Percentiles rank a stretch among this genome's conserved stretches.
These are phyloP conservation scores for Strix uralensis DNA, from an alignment of 2,113 vertebrate genomes.

Conservation along the genomic window DNA sequence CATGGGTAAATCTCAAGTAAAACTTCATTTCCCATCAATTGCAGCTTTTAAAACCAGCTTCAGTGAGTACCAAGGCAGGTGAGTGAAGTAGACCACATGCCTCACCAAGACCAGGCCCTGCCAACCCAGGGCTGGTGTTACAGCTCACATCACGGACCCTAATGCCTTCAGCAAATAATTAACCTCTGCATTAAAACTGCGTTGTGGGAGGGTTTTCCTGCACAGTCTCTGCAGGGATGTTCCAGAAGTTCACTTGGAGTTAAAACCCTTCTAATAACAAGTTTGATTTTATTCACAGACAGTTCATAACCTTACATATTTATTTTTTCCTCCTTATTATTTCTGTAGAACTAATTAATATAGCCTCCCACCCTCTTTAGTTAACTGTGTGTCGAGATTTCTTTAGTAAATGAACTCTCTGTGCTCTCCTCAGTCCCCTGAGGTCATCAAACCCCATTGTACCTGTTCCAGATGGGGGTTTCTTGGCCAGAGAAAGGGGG, in stretches of 20 bases:
- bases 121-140: background rate
- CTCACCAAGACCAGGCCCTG: background rate
- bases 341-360: background rate
- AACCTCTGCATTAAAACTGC: background rate
- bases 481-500: background rate
- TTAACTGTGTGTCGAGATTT: background rate
- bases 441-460: background rate
- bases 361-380: background rate
- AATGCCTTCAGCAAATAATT: background rate
- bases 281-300: background rate
- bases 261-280: background rate
- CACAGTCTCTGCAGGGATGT: rapidly evolving
- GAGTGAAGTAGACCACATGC: background rate
- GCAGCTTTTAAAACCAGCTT: background rate
- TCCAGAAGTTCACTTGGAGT: background rate
- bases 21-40: background rate
- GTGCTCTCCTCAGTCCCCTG: background rate
- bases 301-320: background rate
- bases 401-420: background rate
- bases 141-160: rapidly evolving
- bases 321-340: background rate
- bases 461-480: background rate
- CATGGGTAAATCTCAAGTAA: background rate
- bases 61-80: background rate
- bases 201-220: background rate